These are phyloP conservation scores for Lomographa bimaculata DNA, from an alignment of 2,888 invertebrate genomes.

Conservation along the genomic window DNA sequence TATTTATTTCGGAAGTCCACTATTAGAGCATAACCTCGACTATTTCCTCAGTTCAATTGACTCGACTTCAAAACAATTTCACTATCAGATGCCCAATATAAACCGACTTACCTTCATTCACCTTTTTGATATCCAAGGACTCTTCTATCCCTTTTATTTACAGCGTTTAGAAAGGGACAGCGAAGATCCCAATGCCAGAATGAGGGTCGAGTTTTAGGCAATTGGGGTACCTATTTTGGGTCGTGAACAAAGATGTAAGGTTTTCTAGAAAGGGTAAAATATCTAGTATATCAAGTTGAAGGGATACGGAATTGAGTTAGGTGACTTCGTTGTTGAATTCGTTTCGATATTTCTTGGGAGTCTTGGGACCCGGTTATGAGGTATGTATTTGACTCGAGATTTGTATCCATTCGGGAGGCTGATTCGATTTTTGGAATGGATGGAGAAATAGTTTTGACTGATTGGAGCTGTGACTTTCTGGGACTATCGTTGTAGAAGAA, in stretches of 20 bases:
- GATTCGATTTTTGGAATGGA: too few species aligned
- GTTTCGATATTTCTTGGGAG: neutral
- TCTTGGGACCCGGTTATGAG: too few species aligned
- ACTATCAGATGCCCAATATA: conserved; percentile 8
- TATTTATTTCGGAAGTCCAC: too few species aligned
- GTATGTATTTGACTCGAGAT: too few species aligned
- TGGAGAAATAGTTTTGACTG: too few species aligned
- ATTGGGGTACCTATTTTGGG: conserved; percentile 21
- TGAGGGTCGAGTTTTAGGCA: conserved; percentile 19
- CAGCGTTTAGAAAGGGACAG: conserved; percentile 15
- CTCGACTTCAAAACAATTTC: conserved; percentile 6
- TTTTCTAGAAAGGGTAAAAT: conserved; percentile 8
- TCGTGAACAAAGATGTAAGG: conserved; percentile 14
- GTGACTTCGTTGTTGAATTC: conserved; percentile 1
- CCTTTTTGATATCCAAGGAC: conserved; percentile 8
- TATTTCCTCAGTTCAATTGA: conserved; percentile 4
- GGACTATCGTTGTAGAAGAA: too few species aligned
- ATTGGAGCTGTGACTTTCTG: too few species aligned
- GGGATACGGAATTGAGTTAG: conserved; percentile 6
- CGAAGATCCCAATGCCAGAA: conserved; percentile 4
- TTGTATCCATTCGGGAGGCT: too few species aligned
- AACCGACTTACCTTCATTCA: conserved; percentile 12
- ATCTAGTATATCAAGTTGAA: neutral
- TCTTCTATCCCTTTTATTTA: conserved; percentile 12
- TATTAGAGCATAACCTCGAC: too few species aligned